phyloP scores from a whole-genome alignment of 2,797 vertebrate species.

The Parotocinclus haroldoi region DNA sequence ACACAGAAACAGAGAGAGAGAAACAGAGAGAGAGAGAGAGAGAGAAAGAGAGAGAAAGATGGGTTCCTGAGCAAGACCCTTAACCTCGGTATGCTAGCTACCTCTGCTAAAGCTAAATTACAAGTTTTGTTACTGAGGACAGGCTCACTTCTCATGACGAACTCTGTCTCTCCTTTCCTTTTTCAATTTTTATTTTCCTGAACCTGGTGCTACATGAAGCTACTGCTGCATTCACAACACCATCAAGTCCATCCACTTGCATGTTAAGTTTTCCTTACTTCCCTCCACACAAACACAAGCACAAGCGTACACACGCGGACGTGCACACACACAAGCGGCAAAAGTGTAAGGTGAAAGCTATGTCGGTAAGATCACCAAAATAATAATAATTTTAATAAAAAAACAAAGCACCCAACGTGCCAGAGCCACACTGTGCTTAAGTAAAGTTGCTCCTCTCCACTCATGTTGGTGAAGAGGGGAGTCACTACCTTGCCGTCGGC shows the following conservation, averaged over 20 bases:
- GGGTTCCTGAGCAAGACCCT: no score
- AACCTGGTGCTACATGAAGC: no score
- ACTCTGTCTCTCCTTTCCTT: no score
- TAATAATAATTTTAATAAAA: not conserved
- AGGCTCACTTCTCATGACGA: no score
- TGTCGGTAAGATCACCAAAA: conserved; percentile 7
- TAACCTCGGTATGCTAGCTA: no score
- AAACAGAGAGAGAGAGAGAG: no score
- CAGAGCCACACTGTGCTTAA: not conserved
- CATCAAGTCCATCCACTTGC: conserved; percentile 35
- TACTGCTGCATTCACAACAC: conserved; percentile 21
- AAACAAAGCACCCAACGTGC: conserved; percentile 8
- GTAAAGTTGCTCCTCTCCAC: conserved; percentile 34
- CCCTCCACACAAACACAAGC: conserved; percentile 16
- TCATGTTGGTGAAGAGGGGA: conserved; percentile 28
- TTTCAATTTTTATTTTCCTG: no score
- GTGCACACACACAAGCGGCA: not conserved
- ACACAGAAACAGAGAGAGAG: no score
- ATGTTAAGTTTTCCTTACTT: conserved; percentile 15
- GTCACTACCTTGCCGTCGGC: conserved; percentile 63
- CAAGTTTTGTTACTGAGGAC: no score
- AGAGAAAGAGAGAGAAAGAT: no score
- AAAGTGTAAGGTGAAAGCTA: not conserved
- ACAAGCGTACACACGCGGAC: conserved; percentile 1
- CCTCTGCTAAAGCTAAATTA: no score